These are phyloP conservation scores for Diadromus collaris DNA, from an alignment of 2,888 invertebrate genomes.

Conservation along the genomic window DNA sequence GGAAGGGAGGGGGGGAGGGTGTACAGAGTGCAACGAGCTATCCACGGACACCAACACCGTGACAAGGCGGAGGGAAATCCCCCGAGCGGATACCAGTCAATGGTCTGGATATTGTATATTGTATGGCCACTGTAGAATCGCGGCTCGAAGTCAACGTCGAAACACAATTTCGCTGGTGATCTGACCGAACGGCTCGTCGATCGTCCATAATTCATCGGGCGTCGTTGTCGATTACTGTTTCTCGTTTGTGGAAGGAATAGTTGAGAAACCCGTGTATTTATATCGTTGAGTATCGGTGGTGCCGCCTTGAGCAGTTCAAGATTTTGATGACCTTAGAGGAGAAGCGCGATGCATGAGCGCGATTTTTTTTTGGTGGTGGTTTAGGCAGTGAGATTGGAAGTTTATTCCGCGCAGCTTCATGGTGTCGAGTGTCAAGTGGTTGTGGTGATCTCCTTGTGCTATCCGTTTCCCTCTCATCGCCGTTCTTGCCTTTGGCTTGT, in stretches of 20 bases:
- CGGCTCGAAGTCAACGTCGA: background rate
- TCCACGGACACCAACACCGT: background rate
- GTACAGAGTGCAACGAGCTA: constrained; percentile 20
- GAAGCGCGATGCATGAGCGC: background rate
- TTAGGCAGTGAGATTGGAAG: background rate
- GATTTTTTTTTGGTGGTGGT: constrained; percentile 10
- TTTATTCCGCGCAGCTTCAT: background rate
- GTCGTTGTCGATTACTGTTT: background rate
- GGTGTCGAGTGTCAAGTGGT: constrained; percentile 33
- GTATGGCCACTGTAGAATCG: background rate
- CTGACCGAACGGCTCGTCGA: background rate
- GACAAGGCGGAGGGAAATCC: constrained; percentile 8
- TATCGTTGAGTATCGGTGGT: background rate
- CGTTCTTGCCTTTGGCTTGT: background rate
- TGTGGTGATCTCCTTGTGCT: background rate
- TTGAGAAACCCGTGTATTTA: background rate
- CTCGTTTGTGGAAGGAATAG: background rate
- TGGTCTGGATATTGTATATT: constrained; percentile 11
- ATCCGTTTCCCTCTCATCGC: background rate
- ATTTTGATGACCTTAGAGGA: background rate
- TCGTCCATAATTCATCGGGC: background rate
- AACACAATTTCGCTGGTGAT: background rate
- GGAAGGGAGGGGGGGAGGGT: constrained; percentile 1
- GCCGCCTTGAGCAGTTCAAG: background rate
- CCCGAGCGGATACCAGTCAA: constrained; percentile 2